These are phyloP conservation scores for Petrosia ficiformis DNA, from an alignment of 37 sponge, comb jelly and placozoan genomes.

Conservation along the genomic window DNA sequence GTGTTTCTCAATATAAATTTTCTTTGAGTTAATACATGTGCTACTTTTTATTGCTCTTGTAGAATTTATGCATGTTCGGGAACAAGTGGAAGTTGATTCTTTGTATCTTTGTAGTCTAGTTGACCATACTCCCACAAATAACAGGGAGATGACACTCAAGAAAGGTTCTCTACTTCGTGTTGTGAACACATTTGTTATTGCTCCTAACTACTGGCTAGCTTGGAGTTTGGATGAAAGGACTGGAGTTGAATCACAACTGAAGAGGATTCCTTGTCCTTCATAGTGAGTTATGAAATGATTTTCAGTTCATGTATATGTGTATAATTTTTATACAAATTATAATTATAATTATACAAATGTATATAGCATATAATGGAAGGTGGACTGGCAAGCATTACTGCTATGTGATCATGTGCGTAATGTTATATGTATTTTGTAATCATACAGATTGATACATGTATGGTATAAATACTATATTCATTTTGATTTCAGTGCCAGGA, in stretches of 20 bases:
- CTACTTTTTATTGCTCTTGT: background rate
- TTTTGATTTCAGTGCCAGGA: constrained; percentile 15
- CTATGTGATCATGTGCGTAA: too few relatives aligned
- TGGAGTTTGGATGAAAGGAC: constrained; percentile 53
- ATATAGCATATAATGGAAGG: too few relatives aligned
- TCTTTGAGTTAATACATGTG: too few relatives aligned
- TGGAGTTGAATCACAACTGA: constrained; percentile 37
- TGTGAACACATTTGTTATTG: constrained; percentile 36
- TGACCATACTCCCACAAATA: constrained; percentile 34
- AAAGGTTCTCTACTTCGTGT: constrained; percentile 28
- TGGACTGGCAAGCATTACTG: too few relatives aligned
- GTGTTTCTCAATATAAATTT: too few relatives aligned
- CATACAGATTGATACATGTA: background rate
- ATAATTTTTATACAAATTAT: too few relatives aligned
- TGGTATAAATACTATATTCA: background rate
- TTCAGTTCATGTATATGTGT: background rate
- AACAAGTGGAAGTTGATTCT: constrained; percentile 53
- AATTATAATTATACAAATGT: too few relatives aligned
- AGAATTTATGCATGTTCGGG: constrained; percentile 35
- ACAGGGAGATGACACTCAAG: constrained; percentile 37
- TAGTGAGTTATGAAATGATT: too few relatives aligned
- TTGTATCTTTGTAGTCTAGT: constrained; percentile 34
- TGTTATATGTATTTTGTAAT: background rate
- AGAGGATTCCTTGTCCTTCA: constrained; percentile 32
- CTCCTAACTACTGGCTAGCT: constrained; percentile 44